A percentile compares a stretch with the other conserved stretches of the same genome.
Evolutionary conservation across 1,140 invertebrate genomes (phyloP).

Genomic region (Holotrichia oblita): DNA sequence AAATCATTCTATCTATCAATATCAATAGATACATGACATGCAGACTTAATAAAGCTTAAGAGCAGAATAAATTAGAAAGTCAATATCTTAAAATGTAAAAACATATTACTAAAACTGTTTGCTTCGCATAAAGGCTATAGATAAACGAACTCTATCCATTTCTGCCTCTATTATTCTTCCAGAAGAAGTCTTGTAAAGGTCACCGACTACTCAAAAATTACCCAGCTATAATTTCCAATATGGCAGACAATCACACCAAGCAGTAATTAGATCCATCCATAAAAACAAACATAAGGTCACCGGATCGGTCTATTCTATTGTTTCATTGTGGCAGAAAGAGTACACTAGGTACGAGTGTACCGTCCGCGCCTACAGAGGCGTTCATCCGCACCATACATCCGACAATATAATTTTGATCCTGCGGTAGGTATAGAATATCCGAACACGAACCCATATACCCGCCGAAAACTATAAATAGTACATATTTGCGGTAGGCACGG

Average conservation of each 20-base stretch:
- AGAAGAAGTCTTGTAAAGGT: neutral
- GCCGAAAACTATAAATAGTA: slow-evolving; percentile 18
- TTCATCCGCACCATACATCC: neutral
- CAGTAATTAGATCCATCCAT: neutral
- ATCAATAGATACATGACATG: no score
- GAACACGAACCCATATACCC: neutral
- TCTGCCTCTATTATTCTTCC: no score
- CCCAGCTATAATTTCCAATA: neutral
- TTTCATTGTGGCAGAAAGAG: neutral
- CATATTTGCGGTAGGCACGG: neutral
- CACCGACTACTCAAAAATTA: neutral
- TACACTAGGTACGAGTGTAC: neutral
- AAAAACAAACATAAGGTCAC: slow-evolving; percentile 19
- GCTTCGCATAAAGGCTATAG: no score
- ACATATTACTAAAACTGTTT: no score
- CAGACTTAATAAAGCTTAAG: no score
- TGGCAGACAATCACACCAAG: neutral
- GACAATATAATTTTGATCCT: neutral
- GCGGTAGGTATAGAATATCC: neutral
- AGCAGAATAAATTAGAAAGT: no score
- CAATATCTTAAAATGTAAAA: no score
- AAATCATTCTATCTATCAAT: no score
- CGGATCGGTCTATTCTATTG: neutral
- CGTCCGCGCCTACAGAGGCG: neutral
- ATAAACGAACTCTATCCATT: no score